Percentiles rank a stretch among this genome's conserved stretches.
phyloP scores from a whole-genome alignment of 2,888 invertebrate genomes.

The Caenorhabditis sp. region DNA sequence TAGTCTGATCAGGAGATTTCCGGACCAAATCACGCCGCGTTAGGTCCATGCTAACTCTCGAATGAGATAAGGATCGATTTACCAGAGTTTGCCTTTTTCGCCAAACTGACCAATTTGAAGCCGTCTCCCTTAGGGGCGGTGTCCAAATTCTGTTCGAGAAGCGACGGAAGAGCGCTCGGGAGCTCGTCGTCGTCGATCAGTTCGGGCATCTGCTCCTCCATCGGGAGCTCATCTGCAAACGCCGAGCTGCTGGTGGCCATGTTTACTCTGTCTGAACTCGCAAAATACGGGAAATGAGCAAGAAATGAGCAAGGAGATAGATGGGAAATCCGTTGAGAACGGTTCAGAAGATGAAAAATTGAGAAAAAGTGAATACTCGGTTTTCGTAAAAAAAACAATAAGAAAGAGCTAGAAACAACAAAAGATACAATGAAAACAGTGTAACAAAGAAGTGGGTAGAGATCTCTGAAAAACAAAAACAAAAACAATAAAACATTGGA shows the following conservation, averaged over 20 bases:
- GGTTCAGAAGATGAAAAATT: conserved; percentile 1
- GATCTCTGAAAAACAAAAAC: conserved; percentile 25
- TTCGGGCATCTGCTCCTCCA: conserved; percentile 71
- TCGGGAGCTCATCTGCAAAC: conserved; percentile 67
- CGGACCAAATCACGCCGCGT: too few species aligned
- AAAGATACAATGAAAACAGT: conserved; percentile 26
- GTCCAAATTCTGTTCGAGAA: conserved; percentile 60
- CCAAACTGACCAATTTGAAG: conserved; percentile 51
- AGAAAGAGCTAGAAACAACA: background rate
- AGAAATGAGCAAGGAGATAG: background rate
- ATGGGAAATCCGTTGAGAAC: background rate
- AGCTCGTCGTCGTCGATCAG: conserved; percentile 63
- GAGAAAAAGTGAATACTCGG: background rate
- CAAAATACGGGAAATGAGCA: background rate
- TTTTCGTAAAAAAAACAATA: background rate
- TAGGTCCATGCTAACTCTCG: too few species aligned
- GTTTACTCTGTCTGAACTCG: conserved; percentile 35
- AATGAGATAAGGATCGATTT: background rate
- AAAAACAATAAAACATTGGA: conserved; percentile 36
- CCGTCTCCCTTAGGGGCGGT: conserved; percentile 35
- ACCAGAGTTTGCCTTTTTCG: background rate
- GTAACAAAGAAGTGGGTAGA: conserved; percentile 17
- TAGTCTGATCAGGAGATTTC: too few species aligned
- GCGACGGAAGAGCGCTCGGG: conserved; percentile 59
- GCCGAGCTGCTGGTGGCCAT: conserved; percentile 42